A percentile compares a stretch with the other conserved stretches of the same genome.
These are phyloP conservation scores for Trematomus bernacchii DNA, from an alignment of 2,797 vertebrate genomes.

Conservation along the genomic window DNA sequence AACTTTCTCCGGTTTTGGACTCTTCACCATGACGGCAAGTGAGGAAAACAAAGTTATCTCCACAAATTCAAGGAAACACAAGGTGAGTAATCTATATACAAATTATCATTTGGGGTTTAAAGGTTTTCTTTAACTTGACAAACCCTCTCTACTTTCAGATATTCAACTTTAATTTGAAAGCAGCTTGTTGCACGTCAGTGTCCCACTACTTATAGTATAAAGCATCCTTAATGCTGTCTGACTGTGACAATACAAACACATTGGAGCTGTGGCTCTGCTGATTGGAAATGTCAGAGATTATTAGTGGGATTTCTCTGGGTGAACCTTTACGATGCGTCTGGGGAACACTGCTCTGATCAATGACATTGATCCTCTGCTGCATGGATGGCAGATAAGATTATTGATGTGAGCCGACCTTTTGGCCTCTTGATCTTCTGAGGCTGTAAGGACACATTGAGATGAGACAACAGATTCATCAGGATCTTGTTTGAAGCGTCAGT, in stretches of 20 bases:
- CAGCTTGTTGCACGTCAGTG: not conserved
- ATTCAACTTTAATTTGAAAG: not conserved
- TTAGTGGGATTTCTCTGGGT: slow-evolving; percentile 5
- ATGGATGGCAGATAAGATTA: slow-evolving; percentile 31
- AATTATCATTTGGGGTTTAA: no score
- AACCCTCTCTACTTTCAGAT: not conserved
- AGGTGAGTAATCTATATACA: no score
- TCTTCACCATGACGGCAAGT: no score
- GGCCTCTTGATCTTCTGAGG: slow-evolving; percentile 34
- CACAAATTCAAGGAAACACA: no score
- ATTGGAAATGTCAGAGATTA: slow-evolving; percentile 35
- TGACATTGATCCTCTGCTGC: slow-evolving; percentile 42
- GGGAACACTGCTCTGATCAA: slow-evolving; percentile 45
- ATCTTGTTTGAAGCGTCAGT: slow-evolving; percentile 1
- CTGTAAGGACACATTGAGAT: not conserved
- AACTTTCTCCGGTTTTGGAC: no score
- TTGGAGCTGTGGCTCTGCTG: not conserved
- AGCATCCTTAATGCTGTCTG: slow-evolving; percentile 11
- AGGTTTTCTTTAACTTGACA: not conserved
- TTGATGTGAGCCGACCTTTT: slow-evolving; percentile 48
- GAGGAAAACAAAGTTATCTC: no score
- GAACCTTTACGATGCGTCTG: slow-evolving; percentile 3
- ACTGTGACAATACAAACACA: slow-evolving; percentile 4
- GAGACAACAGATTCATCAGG: not conserved
- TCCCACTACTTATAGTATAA: not conserved